Evolutionary conservation across 2,888 invertebrate genomes (phyloP).

Genomic region (Theristus sp.): DNA sequence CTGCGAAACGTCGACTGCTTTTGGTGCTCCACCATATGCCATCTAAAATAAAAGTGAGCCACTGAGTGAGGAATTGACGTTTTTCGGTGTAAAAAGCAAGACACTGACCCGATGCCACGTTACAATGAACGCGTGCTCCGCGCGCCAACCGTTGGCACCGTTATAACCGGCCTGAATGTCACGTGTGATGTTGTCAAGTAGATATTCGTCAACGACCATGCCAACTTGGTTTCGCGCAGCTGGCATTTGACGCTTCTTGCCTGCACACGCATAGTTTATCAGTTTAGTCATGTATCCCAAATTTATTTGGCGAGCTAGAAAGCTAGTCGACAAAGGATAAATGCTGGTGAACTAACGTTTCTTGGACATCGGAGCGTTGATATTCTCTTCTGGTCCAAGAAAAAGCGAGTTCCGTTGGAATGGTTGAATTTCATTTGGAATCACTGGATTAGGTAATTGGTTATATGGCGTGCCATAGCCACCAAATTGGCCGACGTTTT

Average conservation of each 20-base stretch:
- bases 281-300: no score
- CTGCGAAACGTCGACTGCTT: slow-evolving; percentile 19
- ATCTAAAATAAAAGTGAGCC: slow-evolving; percentile 10
- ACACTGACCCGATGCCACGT: slow-evolving; percentile 16
- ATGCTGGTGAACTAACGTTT: no score
- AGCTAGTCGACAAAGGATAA: no score
- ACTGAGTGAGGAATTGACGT: background rate
- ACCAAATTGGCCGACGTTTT: background rate
- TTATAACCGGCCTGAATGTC: slow-evolving; percentile 17
- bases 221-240: slow-evolving; percentile 16
- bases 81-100: background rate
- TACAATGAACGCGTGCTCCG: slow-evolving; percentile 20
- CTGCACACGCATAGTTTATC: background rate
- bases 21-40: slow-evolving; percentile 20
- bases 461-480: background rate
- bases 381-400: background rate
- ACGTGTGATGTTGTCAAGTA: slow-evolving; percentile 19
- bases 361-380: no score
- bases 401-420: background rate
- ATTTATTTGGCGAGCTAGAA: no score
- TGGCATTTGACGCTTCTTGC: slow-evolving; percentile 19
- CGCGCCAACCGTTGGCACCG: slow-evolving; percentile 17
- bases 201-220: slow-evolving; percentile 18
- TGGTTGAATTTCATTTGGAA: background rate
- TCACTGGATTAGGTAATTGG: background rate